phyloP scores from a whole-genome alignment of 2,888 invertebrate species.

The Petrophora chlorosata region DNA sequence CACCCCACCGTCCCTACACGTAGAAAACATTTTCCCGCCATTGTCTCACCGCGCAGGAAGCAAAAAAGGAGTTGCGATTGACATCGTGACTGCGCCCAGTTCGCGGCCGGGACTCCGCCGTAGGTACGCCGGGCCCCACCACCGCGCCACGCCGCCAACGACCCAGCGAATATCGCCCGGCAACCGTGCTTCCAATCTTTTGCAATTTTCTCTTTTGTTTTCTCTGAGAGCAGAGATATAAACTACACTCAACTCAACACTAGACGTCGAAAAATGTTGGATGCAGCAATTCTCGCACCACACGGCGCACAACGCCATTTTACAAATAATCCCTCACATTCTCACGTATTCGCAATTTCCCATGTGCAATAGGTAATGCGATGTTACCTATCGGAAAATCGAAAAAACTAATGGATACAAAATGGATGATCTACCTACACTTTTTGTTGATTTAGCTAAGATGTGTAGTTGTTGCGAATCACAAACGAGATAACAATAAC shows the following conservation, averaged over 20 bases:
- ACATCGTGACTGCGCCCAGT: slow-evolving; percentile 58
- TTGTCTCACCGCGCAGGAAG: slow-evolving; percentile 72
- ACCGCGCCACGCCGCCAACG: neutral
- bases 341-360: slow-evolving; percentile 59
- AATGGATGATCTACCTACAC: slow-evolving; percentile 15
- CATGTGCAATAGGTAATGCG: slow-evolving; percentile 53
- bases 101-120: slow-evolving; percentile 30
- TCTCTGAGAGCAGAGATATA: slow-evolving; percentile 50
- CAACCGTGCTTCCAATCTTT: slow-evolving; percentile 42
- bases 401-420: slow-evolving; percentile 27
- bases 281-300: slow-evolving; percentile 44
- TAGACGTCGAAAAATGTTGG: slow-evolving; percentile 20
- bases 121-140: too few species aligned
- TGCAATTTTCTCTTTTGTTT: slow-evolving; percentile 60
- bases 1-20: slow-evolving; percentile 64
- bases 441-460: slow-evolving; percentile 12
- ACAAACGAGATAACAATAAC: slow-evolving; percentile 44
- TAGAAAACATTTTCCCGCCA: slow-evolving; percentile 77
- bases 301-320: slow-evolving; percentile 55
- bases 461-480: slow-evolving; percentile 43
- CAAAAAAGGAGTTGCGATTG: slow-evolving; percentile 74
- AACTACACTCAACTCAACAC: slow-evolving; percentile 40
- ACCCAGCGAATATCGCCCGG: slow-evolving; percentile 28
- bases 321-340: slow-evolving; percentile 56
- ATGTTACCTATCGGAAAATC: slow-evolving; percentile 47